A percentile compares a stretch with the other conserved stretches of the same genome.
Evolutionary conservation across 2,113 vertebrate genomes (phyloP).

Genomic region (Meles meles): DNA sequence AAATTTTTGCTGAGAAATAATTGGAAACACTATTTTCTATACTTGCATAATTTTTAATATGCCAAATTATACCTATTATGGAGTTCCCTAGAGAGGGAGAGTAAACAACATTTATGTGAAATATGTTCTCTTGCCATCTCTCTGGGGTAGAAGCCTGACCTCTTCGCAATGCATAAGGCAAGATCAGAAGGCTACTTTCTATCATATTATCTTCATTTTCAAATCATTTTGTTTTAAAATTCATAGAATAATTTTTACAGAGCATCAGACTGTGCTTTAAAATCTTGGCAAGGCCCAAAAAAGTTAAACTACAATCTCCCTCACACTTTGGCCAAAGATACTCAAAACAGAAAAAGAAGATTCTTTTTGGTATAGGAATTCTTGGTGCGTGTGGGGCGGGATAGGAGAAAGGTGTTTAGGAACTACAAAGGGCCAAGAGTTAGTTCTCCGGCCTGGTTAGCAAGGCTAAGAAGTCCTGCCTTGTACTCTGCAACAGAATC

Average conservation of each 20-base stretch:
- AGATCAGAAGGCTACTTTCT: neutral
- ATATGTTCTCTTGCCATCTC: neutral
- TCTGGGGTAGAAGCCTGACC: neutral
- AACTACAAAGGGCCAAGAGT: neutral
- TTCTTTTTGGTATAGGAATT: neutral
- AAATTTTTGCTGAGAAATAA: neutral
- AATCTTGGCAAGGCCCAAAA: neutral
- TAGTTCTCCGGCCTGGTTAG: neutral
- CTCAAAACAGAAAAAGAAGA: neutral
- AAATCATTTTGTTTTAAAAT: neutral
- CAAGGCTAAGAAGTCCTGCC: neutral
- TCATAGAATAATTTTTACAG: neutral
- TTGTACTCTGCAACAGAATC: neutral
- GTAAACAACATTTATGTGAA: neutral
- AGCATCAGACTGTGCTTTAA: neutral
- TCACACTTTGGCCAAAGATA: neutral
- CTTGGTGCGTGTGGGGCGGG: neutral
- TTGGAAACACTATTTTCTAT: neutral
- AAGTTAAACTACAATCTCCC: neutral
- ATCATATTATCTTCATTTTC: neutral
- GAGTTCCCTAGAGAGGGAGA: neutral
- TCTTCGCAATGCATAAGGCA: neutral
- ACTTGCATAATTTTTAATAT: neutral
- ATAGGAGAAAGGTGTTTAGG: neutral
- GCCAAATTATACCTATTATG: neutral